phyloP scores from a whole-genome alignment of 2,888 invertebrate genomes.

The Strigamia maritima region DNA sequence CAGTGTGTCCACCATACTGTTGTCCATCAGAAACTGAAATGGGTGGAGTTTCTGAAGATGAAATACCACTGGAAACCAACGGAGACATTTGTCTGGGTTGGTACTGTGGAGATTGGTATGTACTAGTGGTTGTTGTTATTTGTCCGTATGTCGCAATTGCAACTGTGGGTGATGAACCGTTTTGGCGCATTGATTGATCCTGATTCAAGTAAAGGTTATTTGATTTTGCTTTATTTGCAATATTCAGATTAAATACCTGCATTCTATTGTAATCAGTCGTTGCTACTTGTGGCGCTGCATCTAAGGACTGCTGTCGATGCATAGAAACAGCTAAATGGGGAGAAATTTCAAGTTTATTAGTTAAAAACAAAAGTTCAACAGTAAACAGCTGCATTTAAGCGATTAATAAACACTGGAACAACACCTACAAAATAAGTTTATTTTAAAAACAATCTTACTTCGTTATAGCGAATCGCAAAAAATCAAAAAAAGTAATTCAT shows the following conservation, averaged over 20 bases:
- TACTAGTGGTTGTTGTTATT: background rate
- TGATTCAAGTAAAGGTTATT: background rate
- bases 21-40: slow-evolving; percentile 26
- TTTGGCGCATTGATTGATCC: background rate
- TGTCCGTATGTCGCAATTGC: background rate
- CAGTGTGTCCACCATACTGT: slow-evolving; percentile 14
- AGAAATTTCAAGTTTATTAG: background rate
- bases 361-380: background rate
- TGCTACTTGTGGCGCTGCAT: background rate
- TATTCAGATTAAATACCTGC: background rate
- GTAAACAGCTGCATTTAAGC: background rate
- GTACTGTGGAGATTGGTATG: background rate
- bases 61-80: slow-evolving; percentile 41
- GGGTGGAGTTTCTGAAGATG: slow-evolving; percentile 40
- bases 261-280: background rate
- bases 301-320: background rate
- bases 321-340: background rate
- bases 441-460: too few species aligned
- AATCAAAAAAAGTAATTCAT: too few species aligned
- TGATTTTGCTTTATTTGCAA: background rate
- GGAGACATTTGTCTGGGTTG: slow-evolving; percentile 40
- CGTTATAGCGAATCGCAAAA: too few species aligned
- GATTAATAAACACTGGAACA: too few species aligned
- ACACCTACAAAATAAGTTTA: too few species aligned
- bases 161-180: background rate